Conservation (phyloP, 2,888 invertebrate genomes). For the Palloptera scutellata region DNA sequence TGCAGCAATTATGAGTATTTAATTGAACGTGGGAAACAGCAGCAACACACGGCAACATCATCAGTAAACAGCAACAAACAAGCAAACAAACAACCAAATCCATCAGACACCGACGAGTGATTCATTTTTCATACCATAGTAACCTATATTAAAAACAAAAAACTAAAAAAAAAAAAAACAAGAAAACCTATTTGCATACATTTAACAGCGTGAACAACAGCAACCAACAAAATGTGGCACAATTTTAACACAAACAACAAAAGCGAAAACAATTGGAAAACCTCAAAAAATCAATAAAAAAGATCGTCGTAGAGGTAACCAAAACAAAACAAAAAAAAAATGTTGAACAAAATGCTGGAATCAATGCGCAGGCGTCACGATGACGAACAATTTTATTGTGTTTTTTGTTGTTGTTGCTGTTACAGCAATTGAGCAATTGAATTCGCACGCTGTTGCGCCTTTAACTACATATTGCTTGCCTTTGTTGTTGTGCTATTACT, state of each 20-base stretch:
- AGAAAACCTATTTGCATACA: neutral
- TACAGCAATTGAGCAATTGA: constrained; percentile 12
- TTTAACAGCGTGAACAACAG: constrained; percentile 12
- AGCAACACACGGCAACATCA: constrained; percentile 21
- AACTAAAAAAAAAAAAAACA: too few species aligned
- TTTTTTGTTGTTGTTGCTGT: constrained; percentile 1
- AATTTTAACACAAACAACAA: neutral
- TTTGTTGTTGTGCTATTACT: neutral
- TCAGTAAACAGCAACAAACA: constrained; percentile 17
- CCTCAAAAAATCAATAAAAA: constrained; percentile 1
- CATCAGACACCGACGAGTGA: constrained; percentile 17
- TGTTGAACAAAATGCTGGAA: too few species aligned
- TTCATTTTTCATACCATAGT: constrained; percentile 20
- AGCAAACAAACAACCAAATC: neutral
- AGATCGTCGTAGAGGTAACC: neutral
- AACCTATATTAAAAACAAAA: neutral
- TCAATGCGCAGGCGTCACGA: too few species aligned
- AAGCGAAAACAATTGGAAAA: neutral
- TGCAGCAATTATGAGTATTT: too few species aligned
- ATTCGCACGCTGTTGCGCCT: constrained; percentile 12
- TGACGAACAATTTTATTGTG: too few species aligned
- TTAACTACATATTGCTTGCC: neutral
- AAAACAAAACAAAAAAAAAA: too few species aligned
- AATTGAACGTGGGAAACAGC: too few species aligned
- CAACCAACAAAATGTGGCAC: neutral